phyloP scores from a whole-genome alignment of 2,888 invertebrate genomes.

The Drosophila demipolita region DNA sequence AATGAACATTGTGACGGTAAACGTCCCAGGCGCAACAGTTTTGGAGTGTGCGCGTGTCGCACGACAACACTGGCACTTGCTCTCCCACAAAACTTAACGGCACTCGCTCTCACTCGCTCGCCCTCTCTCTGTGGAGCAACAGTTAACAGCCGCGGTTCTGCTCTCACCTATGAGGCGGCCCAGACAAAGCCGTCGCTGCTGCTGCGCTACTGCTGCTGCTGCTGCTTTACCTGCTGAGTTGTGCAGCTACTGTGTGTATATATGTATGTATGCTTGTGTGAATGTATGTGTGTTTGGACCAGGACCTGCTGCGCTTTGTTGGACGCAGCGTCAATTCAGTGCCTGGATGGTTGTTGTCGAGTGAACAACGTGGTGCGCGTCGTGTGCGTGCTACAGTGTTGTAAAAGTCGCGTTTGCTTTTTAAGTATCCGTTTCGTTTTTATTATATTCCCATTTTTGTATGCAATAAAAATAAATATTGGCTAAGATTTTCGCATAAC shows the following conservation, averaged over 20 bases:
- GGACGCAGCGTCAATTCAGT: constrained; percentile 69
- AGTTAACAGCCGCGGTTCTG: constrained; percentile 57
- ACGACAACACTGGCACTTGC: constrained; percentile 65
- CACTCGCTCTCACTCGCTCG: background rate
- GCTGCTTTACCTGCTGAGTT: constrained; percentile 53
- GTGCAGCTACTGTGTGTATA: constrained; percentile 6
- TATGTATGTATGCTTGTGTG: constrained; percentile 4
- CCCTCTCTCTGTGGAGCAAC: constrained; percentile 57
- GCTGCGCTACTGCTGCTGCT: constrained; percentile 4
- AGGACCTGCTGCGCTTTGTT: constrained; percentile 59
- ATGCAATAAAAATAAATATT: constrained; percentile 23
- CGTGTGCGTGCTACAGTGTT: constrained; percentile 45
- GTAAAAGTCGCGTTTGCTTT: constrained; percentile 38
- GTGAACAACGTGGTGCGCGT: constrained; percentile 71
- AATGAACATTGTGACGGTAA: constrained; percentile 46
- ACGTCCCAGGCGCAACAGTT: constrained; percentile 69
- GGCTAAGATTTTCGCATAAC: constrained; percentile 25
- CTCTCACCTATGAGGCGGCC: constrained; percentile 56
- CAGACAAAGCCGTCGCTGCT: constrained; percentile 66
- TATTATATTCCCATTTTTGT: constrained; percentile 27
- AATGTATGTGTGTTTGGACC: constrained; percentile 45
- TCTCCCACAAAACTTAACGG: constrained; percentile 1
- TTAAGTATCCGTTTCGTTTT: constrained; percentile 50
- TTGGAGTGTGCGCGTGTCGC: constrained; percentile 47
- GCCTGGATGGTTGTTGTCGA: constrained; percentile 84